Conservation (phyloP, 2,888 invertebrate genomes). For the Autographa gamma region DNA sequence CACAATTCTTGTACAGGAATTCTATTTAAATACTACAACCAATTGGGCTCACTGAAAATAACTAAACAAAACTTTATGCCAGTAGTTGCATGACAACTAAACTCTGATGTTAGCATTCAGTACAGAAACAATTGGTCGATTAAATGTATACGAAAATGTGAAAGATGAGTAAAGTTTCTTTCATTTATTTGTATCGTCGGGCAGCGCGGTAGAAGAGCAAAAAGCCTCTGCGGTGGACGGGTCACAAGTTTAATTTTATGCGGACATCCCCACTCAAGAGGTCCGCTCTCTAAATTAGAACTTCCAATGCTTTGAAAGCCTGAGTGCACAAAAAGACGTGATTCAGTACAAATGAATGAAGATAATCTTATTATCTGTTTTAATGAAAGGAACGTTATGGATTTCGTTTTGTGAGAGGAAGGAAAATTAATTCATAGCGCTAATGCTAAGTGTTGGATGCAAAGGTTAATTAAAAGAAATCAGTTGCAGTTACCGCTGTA, state of each 20-base stretch:
- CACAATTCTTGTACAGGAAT: not conserved
- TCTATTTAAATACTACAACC: not conserved
- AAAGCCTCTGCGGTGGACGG: conserved; percentile 32
- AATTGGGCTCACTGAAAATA: not conserved
- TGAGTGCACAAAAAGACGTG: conserved; percentile 30
- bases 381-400: not conserved
- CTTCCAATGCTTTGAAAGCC: conserved; percentile 24
- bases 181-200: conserved; percentile 32
- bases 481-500: not conserved
- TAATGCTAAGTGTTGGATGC: not conserved
- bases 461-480: not conserved
- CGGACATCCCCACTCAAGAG: conserved; percentile 31
- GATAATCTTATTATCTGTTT: conserved; percentile 17
- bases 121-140: not conserved
- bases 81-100: not conserved
- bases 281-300: conserved; percentile 20
- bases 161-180: conserved; percentile 24
- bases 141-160: not conserved
- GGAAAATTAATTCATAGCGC: not conserved
- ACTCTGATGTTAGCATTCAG: not conserved
- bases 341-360: conserved; percentile 17
- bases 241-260: conserved; percentile 47
- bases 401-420: not conserved
- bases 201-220: conserved; percentile 17
- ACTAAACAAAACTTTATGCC: not conserved